These are phyloP conservation scores for Leptinotarsa defecta DNA, from an alignment of 1,140 invertebrate species.

Conservation along the genomic window DNA sequence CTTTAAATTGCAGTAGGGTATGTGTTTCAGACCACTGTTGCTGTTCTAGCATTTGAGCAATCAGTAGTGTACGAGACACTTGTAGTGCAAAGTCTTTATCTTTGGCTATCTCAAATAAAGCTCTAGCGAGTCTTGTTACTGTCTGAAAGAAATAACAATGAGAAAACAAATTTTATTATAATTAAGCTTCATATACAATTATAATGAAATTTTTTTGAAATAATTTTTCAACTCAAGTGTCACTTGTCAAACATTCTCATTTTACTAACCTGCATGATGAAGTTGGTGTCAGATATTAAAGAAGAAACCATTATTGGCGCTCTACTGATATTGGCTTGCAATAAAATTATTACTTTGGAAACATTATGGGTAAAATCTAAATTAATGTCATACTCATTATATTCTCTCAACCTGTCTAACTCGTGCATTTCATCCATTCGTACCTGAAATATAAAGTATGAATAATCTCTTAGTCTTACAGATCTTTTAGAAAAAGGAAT, in stretches of 20 bases:
- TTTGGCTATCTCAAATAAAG: constrained; percentile 92
- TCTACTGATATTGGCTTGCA: constrained; percentile 89
- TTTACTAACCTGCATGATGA: constrained; percentile 80
- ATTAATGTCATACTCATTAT: constrained; percentile 41
- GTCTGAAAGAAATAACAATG: constrained; percentile 66
- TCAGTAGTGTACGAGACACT: constrained; percentile 76
- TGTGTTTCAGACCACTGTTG: constrained; percentile 88
- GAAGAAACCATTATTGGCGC: constrained; percentile 84
- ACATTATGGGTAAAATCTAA: constrained; percentile 41
- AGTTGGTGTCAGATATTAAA: constrained; percentile 89
- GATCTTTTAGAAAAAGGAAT: neutral
- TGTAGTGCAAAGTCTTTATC: constrained; percentile 88
- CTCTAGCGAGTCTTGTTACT: constrained; percentile 84
- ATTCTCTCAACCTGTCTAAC: constrained; percentile 81
- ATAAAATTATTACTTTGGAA: constrained; percentile 92
- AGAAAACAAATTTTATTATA: neutral
- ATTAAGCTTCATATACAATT: constrained; percentile 27
- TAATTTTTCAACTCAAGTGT: neutral
- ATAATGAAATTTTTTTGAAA: neutral
- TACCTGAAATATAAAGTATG: constrained; percentile 63
- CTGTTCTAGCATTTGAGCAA: constrained; percentile 89
- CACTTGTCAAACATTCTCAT: neutral
- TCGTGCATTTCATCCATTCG: constrained; percentile 82
- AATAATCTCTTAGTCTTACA: neutral
- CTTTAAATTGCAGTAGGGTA: constrained; percentile 85